These are phyloP conservation scores for Bubo scandiacus DNA, from an alignment of 2,113 vertebrate species.

Conservation along the genomic window DNA sequence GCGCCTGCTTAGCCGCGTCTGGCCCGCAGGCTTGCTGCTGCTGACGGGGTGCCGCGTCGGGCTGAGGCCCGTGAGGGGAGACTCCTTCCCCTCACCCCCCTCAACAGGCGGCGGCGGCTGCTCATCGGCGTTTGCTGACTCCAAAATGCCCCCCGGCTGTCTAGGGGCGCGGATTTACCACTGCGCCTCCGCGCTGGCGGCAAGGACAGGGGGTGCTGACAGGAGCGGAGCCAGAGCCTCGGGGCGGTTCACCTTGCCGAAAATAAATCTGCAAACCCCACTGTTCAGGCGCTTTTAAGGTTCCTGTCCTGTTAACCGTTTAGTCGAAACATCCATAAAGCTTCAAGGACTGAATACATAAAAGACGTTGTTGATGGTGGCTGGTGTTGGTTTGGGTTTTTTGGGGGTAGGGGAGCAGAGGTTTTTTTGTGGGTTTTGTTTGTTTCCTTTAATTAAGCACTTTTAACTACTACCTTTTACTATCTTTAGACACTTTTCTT, in stretches of 20 bases:
- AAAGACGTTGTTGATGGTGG: neutral
- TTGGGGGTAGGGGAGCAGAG: too few relatives aligned
- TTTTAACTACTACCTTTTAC: fast-evolving
- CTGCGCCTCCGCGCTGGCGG: too few relatives aligned
- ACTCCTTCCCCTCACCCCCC: fast-evolving
- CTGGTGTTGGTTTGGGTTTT: too few relatives aligned
- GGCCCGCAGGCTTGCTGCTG: neutral
- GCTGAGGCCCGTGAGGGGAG: too few relatives aligned
- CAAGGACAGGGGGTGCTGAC: too few relatives aligned
- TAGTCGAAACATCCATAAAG: too few relatives aligned
- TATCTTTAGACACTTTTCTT: too few relatives aligned
- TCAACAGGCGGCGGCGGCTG: neutral
- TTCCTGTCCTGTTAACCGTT: fast-evolving
- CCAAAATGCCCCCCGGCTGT: neutral
- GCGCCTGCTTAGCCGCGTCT: neutral
- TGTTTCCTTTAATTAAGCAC: neutral
- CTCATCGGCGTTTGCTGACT: too few relatives aligned
- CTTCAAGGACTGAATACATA: neutral
- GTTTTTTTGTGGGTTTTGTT: too few relatives aligned
- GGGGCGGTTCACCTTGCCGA: neutral
- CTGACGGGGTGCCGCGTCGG: fast-evolving
- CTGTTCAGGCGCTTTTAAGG: fast-evolving
- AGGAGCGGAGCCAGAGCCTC: too few relatives aligned
- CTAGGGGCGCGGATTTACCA: fast-evolving
- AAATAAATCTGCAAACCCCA: fast-evolving